A percentile compares a stretch with the other conserved stretches of the same genome.
phyloP scores from a whole-genome alignment of 2,797 vertebrate species.

The Lacerta bilineata region DNA sequence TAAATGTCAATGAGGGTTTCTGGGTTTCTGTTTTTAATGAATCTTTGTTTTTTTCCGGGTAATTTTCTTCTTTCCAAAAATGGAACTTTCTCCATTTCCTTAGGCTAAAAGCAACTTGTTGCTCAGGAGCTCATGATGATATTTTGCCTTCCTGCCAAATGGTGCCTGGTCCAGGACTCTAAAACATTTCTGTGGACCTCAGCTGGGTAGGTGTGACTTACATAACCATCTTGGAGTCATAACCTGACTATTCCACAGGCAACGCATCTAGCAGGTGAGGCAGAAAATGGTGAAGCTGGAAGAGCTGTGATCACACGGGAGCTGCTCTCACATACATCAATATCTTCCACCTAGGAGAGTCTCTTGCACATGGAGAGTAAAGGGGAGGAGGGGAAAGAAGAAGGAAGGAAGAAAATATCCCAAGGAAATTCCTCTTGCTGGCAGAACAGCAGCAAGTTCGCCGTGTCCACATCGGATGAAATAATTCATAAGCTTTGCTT shows the following conservation, averaged over 20 bases:
- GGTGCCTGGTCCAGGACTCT: background rate
- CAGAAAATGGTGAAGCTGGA: background rate
- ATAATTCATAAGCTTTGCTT: constrained; percentile 68
- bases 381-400: background rate
- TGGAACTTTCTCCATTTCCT: background rate
- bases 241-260: background rate
- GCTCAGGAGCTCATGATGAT: background rate
- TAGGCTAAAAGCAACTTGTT: background rate
- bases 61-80: constrained; percentile 1
- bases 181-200: background rate
- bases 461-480: constrained; percentile 67
- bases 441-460: constrained; percentile 54
- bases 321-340: constrained; percentile 42
- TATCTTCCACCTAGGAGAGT: constrained; percentile 52
- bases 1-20: background rate
- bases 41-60: background rate
- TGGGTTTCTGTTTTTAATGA: background rate
- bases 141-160: background rate
- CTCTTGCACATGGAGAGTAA: constrained; percentile 3
- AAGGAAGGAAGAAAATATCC: background rate
- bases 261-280: constrained; percentile 28
- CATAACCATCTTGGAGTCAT: fast-evolving
- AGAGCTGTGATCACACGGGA: background rate
- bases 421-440: background rate
- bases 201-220: constrained; percentile 21